Conservation (phyloP, 2,113 vertebrate species). For the Oplegnathus fasciatus region DNA sequence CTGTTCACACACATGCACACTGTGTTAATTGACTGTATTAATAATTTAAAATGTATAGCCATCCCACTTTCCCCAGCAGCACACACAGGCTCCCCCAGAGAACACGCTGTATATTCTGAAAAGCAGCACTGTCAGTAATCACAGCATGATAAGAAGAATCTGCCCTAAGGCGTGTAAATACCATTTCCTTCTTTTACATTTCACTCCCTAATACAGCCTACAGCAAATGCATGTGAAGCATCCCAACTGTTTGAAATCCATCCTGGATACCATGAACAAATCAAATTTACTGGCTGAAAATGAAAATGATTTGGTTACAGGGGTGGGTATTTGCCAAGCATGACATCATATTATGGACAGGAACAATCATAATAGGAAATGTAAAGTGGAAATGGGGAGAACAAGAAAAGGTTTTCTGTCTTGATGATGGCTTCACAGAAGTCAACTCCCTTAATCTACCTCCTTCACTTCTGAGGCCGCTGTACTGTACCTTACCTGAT, state of each 20-base stretch:
- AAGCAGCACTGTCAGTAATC: not conserved
- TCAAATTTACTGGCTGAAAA: conserved; percentile 55
- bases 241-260: conserved; percentile 45
- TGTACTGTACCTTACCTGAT: not conserved
- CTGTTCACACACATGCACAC: not conserved
- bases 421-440: conserved; percentile 6
- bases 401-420: conserved; percentile 13
- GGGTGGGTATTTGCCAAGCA: conserved; percentile 47
- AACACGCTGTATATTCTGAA: not conserved
- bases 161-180: not conserved
- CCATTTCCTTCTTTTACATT: not conserved
- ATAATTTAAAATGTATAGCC: conserved; percentile 29
- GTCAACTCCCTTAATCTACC: conserved; percentile 12
- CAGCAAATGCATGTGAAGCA: not conserved
- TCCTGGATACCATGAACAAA: conserved; percentile 42
- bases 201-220: not conserved
- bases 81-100: not conserved
- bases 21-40: conserved; percentile 23
- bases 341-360: conserved; percentile 42
- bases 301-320: conserved; percentile 67
- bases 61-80: not conserved
- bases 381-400: conserved; percentile 43
- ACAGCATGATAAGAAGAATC: not conserved
- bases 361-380: conserved; percentile 46
- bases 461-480: not conserved